Percentiles rank a stretch among this genome's conserved stretches.
phyloP scores from a whole-genome alignment of 2,113 vertebrate genomes.

The Ondatra zibethicus region DNA sequence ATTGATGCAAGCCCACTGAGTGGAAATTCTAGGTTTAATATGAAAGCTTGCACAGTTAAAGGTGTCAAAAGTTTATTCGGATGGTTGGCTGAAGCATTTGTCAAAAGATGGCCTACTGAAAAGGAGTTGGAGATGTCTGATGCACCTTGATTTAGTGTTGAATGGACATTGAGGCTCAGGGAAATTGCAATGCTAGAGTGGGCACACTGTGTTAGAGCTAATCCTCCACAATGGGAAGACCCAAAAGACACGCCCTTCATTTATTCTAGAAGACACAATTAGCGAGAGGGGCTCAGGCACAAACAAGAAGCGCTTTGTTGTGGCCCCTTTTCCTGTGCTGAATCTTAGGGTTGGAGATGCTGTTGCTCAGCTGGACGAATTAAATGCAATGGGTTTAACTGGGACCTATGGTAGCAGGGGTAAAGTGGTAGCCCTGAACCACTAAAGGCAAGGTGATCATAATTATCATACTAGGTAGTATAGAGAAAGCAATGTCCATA shows the following conservation, averaged over 20 bases:
- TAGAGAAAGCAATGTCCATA: background rate
- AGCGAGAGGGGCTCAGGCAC: background rate
- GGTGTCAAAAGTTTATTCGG: background rate
- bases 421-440: background rate
- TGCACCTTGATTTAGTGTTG: background rate
- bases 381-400: background rate
- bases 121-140: too few relatives aligned
- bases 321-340: background rate
- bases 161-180: background rate
- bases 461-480: background rate
- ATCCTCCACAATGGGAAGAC: background rate
- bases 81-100: background rate
- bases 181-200: background rate
- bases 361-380: background rate
- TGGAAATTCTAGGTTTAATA: background rate
- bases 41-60: background rate
- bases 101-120: background rate
- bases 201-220: background rate
- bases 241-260: background rate
- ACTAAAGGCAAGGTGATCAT: background rate
- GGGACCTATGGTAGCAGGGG: background rate
- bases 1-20: background rate
- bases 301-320: background rate
- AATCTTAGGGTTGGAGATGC: background rate
- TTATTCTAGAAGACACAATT: background rate